Base-by-base conservation (phyloP, 2,113 vertebrate genomes). In the Syngnathus floridae region DNA sequence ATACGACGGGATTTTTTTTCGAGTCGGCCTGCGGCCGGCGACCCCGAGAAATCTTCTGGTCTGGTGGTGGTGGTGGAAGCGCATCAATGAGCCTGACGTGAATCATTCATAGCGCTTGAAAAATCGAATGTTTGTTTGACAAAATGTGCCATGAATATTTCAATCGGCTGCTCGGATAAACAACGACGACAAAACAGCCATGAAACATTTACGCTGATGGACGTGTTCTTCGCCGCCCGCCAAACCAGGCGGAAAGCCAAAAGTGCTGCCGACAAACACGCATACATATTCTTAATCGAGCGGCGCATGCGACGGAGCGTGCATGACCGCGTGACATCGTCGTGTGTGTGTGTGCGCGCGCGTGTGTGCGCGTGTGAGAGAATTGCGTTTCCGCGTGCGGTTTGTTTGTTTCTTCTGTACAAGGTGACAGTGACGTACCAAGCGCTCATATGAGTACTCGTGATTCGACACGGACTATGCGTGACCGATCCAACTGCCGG, bases 141-240 rank as follows among this genome's bases (percentile, higher is more conserved):
- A 61, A 61, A 61, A 61, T 43, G 59, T 22, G 21, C 40, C 1
- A 75, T 85, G 5, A 83, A 83, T 77, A 67, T 83, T 86, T 74
- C 72, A 81, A 62, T 77, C 62, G 65, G 68, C 67, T 1, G 43
- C 70, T 57, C 69, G 59, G 38, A 61, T 56, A 76, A 85, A 85
- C 77, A 76, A 72, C 78, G 57, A 48, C 63, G 55, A 77, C 79
- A 72, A 86, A 82, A 84, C 79, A 82, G 45, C 4, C n/a, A 40
- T 52, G 76, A 78, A 84, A 79, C 49, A 73, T 83, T 83, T 1
- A 86, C 82, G 76, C 3, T 11, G 3, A 69, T 69, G 66, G 66
- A 74, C 64, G 82, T 56, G 64, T 54, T 83, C 54, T 51, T 22
- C 40, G 17, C 45, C 31, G 49, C 21, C 45, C 51, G 31, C 10